Percentiles rank a stretch among this genome's conserved stretches.
Conservation (phyloP, 2,888 invertebrate species). For the Acleris holmiana region DNA sequence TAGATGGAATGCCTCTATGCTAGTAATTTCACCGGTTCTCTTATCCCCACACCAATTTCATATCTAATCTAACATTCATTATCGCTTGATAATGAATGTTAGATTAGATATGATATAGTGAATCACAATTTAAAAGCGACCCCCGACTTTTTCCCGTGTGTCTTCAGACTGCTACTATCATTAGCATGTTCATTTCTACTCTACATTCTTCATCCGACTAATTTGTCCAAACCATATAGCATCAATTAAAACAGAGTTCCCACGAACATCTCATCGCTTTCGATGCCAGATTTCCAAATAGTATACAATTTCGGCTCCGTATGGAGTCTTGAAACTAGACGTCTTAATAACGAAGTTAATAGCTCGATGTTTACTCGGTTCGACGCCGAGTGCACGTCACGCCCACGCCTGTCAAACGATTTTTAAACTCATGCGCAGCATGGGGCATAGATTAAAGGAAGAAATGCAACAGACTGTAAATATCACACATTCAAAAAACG, state of each 20-base stretch:
- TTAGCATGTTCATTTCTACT: background rate
- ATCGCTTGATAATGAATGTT: no score
- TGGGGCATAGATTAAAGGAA: slow-evolving; percentile 37
- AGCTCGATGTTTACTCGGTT: slow-evolving; percentile 33
- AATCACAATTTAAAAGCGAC: no score
- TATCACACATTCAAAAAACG: background rate
- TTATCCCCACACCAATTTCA: no score
- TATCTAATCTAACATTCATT: no score
- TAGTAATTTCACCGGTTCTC: no score
- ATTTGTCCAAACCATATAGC: slow-evolving; percentile 21
- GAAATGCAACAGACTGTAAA: slow-evolving; percentile 15
- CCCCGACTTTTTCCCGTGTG: no score
- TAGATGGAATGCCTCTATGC: no score
- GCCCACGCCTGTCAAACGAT: slow-evolving; percentile 31
- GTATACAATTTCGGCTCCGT: no score
- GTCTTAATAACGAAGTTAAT: slow-evolving; percentile 33
- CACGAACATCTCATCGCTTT: slow-evolving; percentile 35
- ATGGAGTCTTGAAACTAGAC: background rate
- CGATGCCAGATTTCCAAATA: slow-evolving; percentile 1
- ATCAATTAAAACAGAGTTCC: slow-evolving; percentile 24
- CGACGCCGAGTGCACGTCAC: slow-evolving; percentile 43
- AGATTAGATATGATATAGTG: no score
- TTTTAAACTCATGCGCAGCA: slow-evolving; percentile 31
- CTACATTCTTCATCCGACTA: slow-evolving; percentile 7
- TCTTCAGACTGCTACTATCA: background rate